Conservation (phyloP, 1,140 invertebrate species). For the Heliconius congener region DNA sequence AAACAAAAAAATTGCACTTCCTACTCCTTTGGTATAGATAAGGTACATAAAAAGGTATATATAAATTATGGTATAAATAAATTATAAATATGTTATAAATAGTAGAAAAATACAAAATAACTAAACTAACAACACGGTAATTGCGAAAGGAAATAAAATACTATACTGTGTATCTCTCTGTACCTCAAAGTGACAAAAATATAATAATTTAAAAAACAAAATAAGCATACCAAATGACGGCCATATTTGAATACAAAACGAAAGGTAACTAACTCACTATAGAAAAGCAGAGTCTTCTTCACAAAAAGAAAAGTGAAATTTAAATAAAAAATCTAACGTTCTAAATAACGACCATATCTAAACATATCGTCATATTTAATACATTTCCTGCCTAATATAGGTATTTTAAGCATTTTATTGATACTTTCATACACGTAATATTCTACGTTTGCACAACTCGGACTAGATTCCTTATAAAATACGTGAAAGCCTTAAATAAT, state of each 20-base stretch:
- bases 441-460: slow-evolving; percentile 64
- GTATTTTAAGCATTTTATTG: slow-evolving; percentile 47
- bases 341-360: slow-evolving; percentile 20
- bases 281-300: background rate
- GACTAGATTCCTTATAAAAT: slow-evolving; percentile 63
- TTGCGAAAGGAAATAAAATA: background rate
- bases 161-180: background rate
- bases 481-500: slow-evolving; percentile 63
- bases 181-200: background rate
- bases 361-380: slow-evolving; percentile 21
- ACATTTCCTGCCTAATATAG: slow-evolving; percentile 34
- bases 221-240: background rate
- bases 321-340: slow-evolving; percentile 12
- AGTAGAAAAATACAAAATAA: slow-evolving; percentile 12
- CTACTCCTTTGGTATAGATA: slow-evolving; percentile 41
- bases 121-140: slow-evolving; percentile 19
- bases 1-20: slow-evolving; percentile 37
- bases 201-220: background rate
- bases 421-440: slow-evolving; percentile 44
- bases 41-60: slow-evolving; percentile 35
- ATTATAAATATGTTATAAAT: slow-evolving; percentile 23
- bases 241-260: background rate
- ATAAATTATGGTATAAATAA: slow-evolving; percentile 29
- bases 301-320: background rate
- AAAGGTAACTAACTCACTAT: background rate